Evolutionary conservation across 2,888 invertebrate species (phyloP).

Genomic region (Drosophila niveifrons): DNA sequence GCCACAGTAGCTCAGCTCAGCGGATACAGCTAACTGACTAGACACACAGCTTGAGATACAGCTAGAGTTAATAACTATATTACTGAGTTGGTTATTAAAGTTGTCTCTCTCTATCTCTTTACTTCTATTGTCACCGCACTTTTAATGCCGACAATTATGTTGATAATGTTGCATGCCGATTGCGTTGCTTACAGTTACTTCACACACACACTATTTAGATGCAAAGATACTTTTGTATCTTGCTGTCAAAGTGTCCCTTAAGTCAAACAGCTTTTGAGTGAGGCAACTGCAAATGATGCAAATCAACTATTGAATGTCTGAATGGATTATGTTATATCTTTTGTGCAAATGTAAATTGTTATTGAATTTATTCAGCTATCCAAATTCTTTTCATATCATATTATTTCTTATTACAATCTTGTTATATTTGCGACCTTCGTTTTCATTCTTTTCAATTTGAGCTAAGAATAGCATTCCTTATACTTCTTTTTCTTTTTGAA

Average conservation of each 20-base stretch:
- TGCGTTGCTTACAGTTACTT: slow-evolving; percentile 49
- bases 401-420: no score
- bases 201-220: not conserved
- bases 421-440: no score
- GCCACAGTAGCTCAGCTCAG: slow-evolving; percentile 37
- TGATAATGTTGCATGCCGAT: slow-evolving; percentile 27
- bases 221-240: not conserved
- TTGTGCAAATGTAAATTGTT: not conserved
- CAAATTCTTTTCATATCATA: no score
- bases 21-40: slow-evolving; percentile 35
- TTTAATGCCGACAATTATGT: slow-evolving; percentile 11
- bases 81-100: slow-evolving; percentile 29
- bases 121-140: slow-evolving; percentile 52
- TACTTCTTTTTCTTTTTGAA: no score
- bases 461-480: no score
- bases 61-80: slow-evolving; percentile 3
- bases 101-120: no score
- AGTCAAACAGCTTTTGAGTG: not conserved
- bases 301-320: not conserved
- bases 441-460: no score
- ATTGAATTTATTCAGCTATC: not conserved
- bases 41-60: slow-evolving; percentile 10
- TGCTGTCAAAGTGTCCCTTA: not conserved
- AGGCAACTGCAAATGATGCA: not conserved
- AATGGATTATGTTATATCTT: not conserved